A percentile compares a stretch with the other conserved stretches of the same genome.
phyloP scores from a whole-genome alignment of 1,140 invertebrate genomes.

The Pseudomyrmex pallidus region DNA sequence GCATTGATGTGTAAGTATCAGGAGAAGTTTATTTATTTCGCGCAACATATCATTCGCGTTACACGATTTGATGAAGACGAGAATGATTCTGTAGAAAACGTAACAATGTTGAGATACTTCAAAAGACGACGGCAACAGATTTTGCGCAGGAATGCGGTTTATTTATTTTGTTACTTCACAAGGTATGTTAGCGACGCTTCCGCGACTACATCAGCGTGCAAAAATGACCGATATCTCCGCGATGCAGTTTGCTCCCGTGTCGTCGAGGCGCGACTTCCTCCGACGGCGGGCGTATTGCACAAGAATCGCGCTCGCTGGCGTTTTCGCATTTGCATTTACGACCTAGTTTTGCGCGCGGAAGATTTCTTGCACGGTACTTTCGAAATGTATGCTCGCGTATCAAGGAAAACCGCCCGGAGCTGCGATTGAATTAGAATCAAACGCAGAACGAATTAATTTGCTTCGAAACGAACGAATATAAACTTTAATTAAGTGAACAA shows the following conservation, averaged over 20 bases:
- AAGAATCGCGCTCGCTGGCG: conserved; percentile 27
- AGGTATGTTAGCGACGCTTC: background rate
- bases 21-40: background rate
- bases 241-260: conserved; percentile 17
- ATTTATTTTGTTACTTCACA: background rate
- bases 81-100: background rate
- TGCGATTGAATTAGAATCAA: background rate
- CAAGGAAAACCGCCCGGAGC: conserved; percentile 2
- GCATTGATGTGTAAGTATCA: background rate
- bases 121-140: background rate
- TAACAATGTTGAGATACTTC: background rate
- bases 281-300: conserved; percentile 37
- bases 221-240: conserved; percentile 44
- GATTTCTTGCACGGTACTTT: conserved; percentile 28
- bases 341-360: conserved; percentile 27
- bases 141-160: background rate
- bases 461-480: too few species aligned
- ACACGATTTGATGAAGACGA: too few species aligned
- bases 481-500: too few species aligned
- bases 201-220: conserved; percentile 29
- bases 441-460: background rate
- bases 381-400: background rate
- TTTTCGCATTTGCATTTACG: conserved; percentile 42
- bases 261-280: background rate
- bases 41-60: background rate